Evolutionary conservation across 2,888 invertebrate species (phyloP).

Genomic region (Iselma pallidipennis): DNA sequence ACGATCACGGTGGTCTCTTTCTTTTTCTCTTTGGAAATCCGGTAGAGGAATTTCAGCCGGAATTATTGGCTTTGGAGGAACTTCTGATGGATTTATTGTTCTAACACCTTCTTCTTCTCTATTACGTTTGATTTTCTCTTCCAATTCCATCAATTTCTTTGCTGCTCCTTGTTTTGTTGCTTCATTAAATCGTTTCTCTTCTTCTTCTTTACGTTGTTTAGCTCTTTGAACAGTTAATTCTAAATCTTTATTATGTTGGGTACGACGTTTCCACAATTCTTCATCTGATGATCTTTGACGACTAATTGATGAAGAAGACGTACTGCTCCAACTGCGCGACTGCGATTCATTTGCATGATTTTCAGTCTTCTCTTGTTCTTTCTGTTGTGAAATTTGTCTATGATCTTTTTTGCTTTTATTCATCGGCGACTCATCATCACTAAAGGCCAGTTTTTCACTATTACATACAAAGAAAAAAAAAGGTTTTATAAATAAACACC

Average conservation of each 20-base stretch:
- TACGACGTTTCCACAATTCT: constrained; percentile 70
- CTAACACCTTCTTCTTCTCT: constrained; percentile 58
- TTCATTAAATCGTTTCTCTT: constrained; percentile 77
- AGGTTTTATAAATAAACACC: no score
- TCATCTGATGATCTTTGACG: constrained; percentile 55
- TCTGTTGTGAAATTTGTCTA: constrained; percentile 29
- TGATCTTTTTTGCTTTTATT: constrained; percentile 26
- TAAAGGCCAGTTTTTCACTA: constrained; percentile 90
- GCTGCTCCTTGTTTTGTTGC: constrained; percentile 62
- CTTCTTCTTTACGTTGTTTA: constrained; percentile 84
- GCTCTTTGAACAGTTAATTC: constrained; percentile 82
- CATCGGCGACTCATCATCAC: constrained; percentile 77
- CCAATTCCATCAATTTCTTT: constrained; percentile 70
- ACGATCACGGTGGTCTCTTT: constrained; percentile 43
- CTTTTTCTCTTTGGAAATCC: constrained; percentile 60
- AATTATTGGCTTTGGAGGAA: constrained; percentile 54
- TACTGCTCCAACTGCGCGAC: constrained; percentile 20
- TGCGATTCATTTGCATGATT: constrained; percentile 30
- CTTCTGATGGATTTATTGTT: constrained; percentile 52
- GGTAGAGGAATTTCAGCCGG: constrained; percentile 58
- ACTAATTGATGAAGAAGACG: not conserved
- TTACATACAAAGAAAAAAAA: not conserved
- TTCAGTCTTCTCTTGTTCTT: constrained; percentile 43
- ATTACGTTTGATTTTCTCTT: constrained; percentile 67
- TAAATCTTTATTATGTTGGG: constrained; percentile 71